These are phyloP conservation scores for Toxotes lorentzi DNA, from an alignment of 2,797 vertebrate genomes.

Conservation along the genomic window DNA sequence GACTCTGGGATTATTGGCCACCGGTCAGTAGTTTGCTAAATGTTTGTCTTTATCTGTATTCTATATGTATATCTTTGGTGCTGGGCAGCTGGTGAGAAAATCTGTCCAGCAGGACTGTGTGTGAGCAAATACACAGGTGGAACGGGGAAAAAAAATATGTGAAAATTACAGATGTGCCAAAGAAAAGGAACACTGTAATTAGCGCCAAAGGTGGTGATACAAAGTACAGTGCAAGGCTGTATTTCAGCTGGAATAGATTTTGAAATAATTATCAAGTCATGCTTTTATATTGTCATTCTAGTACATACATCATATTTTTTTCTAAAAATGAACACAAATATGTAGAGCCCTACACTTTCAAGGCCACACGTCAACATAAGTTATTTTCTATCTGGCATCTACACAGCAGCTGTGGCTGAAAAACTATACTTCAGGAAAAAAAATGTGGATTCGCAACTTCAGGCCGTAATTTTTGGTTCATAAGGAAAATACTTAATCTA, in stretches of 20 bases:
- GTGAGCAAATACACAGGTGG: background rate
- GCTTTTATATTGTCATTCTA: no score
- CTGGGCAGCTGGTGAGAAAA: background rate
- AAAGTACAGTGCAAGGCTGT: background rate
- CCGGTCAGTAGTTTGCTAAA: no score
- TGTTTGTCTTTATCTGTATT: no score
- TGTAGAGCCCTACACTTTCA: background rate
- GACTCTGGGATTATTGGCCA: background rate
- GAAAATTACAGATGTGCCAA: slow-evolving; percentile 33
- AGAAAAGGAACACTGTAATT: slow-evolving; percentile 31
- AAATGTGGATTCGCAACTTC: no score
- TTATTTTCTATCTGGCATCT: no score
- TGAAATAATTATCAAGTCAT: background rate
- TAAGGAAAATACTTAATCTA: no score
- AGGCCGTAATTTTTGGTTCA: no score
- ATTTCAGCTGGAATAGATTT: no score
- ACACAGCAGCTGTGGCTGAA: no score
- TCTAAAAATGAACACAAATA: background rate
- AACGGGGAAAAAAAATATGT: background rate
- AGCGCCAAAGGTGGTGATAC: background rate
- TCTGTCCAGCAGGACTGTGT: background rate
- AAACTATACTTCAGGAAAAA: no score
- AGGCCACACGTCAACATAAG: background rate
- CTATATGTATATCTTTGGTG: no score
- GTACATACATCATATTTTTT: no score